Conservation (phyloP, 2,797 vertebrate species). For the Pristis pectinata region DNA sequence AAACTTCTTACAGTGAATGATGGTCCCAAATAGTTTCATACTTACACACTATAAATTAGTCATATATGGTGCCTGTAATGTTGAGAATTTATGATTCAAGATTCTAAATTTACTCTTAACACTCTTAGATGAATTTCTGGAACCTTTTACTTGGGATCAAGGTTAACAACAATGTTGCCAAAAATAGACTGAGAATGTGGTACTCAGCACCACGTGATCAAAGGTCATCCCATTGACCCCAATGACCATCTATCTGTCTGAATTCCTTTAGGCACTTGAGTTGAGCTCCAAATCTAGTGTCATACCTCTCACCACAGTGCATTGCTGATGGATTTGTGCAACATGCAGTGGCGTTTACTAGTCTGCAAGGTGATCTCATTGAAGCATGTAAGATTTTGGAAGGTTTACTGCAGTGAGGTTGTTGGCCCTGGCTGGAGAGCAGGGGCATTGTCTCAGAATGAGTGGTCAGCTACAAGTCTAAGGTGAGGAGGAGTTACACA, state of each 20-base stretch:
- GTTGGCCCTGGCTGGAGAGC: too few relatives aligned
- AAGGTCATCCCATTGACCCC: neutral
- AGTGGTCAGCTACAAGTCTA: too few relatives aligned
- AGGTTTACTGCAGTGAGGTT: too few relatives aligned
- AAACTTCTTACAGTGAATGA: neutral
- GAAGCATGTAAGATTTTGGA: too few relatives aligned
- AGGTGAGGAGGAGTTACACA: too few relatives aligned
- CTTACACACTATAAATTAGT: neutral
- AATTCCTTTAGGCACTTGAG: neutral
- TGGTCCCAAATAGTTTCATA: neutral
- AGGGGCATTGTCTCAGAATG: too few relatives aligned
- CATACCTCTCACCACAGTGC: neutral
- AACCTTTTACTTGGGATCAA: neutral
- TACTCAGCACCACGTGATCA: neutral
- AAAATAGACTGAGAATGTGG: conserved; percentile 3
- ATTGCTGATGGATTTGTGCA: too few relatives aligned
- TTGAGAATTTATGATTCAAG: neutral
- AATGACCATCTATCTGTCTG: neutral
- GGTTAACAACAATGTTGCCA: neutral
- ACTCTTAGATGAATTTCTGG: neutral
- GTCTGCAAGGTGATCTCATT: too few relatives aligned
- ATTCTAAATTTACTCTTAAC: neutral
- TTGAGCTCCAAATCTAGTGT: neutral
- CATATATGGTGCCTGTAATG: neutral
- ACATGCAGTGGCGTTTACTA: too few relatives aligned